Conservation (phyloP, 1,140 invertebrate species). For the Nylanderia fulva region DNA sequence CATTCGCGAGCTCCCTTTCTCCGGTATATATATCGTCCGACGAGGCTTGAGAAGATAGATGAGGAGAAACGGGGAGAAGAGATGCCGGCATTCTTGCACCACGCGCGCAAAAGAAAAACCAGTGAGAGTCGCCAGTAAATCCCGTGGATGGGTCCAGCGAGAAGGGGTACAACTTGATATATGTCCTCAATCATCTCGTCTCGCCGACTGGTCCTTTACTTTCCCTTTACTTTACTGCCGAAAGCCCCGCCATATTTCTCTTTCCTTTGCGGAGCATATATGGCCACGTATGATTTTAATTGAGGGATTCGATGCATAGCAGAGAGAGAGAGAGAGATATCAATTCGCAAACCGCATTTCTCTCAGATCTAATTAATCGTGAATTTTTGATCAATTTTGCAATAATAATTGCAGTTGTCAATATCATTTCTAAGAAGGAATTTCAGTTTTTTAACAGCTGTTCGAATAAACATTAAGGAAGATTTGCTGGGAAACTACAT, state of each 20-base stretch:
- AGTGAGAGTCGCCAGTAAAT: constrained; percentile 71
- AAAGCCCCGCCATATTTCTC: background rate
- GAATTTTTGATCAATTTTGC: background rate
- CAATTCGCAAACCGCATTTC: too few relatives aligned
- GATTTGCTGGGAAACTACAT: background rate
- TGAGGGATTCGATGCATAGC: background rate
- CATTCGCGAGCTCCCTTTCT: constrained; percentile 69
- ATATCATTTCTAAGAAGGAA: background rate
- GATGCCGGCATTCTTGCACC: constrained; percentile 69
- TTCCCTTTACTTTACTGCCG: constrained; percentile 26
- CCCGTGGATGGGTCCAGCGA: constrained; percentile 49
- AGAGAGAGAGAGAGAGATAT: too few relatives aligned
- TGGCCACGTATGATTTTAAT: background rate
- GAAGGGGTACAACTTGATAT: background rate
- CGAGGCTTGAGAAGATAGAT: too few relatives aligned
- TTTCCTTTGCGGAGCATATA: background rate
- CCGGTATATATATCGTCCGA: constrained; percentile 43
- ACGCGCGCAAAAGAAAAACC: constrained; percentile 74
- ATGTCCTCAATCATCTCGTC: constrained; percentile 32
- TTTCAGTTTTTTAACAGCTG: background rate
- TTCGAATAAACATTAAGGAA: background rate
- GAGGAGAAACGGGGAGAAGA: constrained; percentile 71
- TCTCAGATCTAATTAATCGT: background rate
- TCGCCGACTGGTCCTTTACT: constrained; percentile 10
- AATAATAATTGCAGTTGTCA: background rate